These are phyloP conservation scores for Axinella damicornis DNA, from an alignment of 37 sponge, comb jelly and placozoan species.

Conservation along the genomic window DNA sequence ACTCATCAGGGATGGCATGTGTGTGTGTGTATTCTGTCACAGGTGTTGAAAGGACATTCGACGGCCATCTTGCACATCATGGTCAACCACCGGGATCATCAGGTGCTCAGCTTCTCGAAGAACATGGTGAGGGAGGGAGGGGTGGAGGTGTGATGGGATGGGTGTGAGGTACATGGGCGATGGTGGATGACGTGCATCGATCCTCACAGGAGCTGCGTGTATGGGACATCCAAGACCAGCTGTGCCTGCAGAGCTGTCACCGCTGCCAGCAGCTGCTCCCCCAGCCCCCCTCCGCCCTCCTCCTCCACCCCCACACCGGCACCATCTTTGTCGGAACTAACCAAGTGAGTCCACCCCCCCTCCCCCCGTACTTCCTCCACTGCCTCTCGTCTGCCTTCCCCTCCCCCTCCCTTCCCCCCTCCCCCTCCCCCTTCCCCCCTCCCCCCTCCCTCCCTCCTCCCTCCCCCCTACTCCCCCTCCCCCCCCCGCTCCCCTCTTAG, in stretches of 20 bases:
- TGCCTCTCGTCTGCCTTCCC: slow-evolving; percentile 6
- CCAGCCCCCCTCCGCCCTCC: slow-evolving; percentile 74
- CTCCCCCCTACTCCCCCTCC: slow-evolving; percentile 59
- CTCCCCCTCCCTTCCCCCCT: slow-evolving; percentile 68
- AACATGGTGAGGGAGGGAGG: slow-evolving; percentile 66
- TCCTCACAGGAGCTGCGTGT: slow-evolving; percentile 82
- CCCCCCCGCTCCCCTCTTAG: slow-evolving; percentile 53
- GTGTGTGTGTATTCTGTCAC: too few relatives aligned
- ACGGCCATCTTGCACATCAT: slow-evolving; percentile 81
- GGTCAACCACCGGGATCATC: slow-evolving; percentile 56
- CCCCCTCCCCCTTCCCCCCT: slow-evolving; percentile 64
- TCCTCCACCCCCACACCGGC: slow-evolving; percentile 67
- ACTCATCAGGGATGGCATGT: too few relatives aligned
- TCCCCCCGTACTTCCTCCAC: too few relatives aligned
- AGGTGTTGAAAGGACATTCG: slow-evolving; percentile 85
- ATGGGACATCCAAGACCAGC: slow-evolving; percentile 91
- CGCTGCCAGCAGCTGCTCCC: slow-evolving; percentile 53
- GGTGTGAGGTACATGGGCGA: too few relatives aligned
- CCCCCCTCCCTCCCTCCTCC: slow-evolving; percentile 71
- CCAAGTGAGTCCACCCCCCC: slow-evolving; percentile 30
- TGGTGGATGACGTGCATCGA: too few relatives aligned
- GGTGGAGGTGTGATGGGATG: too few relatives aligned
- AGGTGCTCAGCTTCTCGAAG: slow-evolving; percentile 87
- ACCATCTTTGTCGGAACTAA: slow-evolving; percentile 78
- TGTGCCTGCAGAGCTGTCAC: slow-evolving; percentile 84